Conservation (phyloP, 1,140 invertebrate species). For the Trichonephila clavata region DNA sequence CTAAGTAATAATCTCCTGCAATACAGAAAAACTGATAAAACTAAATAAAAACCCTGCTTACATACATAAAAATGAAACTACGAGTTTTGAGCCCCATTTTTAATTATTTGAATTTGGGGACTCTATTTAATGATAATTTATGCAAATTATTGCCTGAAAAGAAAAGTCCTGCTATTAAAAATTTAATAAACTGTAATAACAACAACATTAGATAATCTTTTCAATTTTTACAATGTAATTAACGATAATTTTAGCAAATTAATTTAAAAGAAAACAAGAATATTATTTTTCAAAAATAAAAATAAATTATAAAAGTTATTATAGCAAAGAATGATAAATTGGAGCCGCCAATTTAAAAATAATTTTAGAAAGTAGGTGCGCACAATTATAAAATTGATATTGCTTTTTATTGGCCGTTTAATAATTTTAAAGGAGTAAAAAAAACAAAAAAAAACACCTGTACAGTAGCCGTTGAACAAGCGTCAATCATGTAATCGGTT, state of each 20-base stretch:
- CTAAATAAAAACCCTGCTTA: background rate
- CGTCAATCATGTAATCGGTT: too few relatives aligned
- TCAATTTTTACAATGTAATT: too few relatives aligned
- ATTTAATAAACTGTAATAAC: background rate
- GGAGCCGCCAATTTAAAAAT: background rate
- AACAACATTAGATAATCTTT: too few relatives aligned
- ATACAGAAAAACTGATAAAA: too few relatives aligned
- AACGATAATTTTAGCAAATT: too few relatives aligned
- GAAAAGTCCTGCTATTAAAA: background rate
- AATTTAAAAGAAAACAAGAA: too few relatives aligned
- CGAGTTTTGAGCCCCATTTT: background rate
- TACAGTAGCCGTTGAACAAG: too few relatives aligned
- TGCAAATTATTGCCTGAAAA: background rate
- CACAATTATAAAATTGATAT: background rate
- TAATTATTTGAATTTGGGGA: background rate
- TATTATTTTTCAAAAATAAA: too few relatives aligned
- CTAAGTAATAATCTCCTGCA: too few relatives aligned
- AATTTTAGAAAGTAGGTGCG: background rate
- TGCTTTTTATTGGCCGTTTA: background rate
- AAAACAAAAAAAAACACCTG: too few relatives aligned
- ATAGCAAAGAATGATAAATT: background rate
- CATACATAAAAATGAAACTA: background rate
- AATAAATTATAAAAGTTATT: too few relatives aligned
- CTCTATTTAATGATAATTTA: background rate
- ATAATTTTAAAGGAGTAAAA: too few relatives aligned